Base-by-base conservation (phyloP, 2,113 vertebrate genomes). In the Corapipo altera region DNA sequence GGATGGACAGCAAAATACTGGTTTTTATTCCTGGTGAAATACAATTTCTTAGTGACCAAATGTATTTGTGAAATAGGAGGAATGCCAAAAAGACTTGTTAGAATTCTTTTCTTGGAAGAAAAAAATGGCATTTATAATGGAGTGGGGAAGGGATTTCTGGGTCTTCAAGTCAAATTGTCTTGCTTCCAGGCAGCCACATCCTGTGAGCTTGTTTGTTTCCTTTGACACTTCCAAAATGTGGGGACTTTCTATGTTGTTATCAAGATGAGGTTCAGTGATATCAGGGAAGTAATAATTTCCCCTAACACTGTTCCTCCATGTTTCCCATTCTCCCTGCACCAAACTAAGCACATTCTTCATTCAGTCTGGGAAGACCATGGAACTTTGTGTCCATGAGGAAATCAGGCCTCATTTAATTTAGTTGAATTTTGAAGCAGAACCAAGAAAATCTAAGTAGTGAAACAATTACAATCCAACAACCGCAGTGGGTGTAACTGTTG, bases 401-500 rank as follows among this genome's bases (percentile, higher is more conserved):
- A 59, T 32, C 14, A 24, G 28, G 11, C 17, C 21, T 83, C 16
- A 15, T 66, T 76, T 83, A 16, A 4, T 69, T 79, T 62, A 37
- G 11, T 27, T 61, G 37, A 61, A 19, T 80, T 88, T 57, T 88
- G 54, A 28, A 86, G 75, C 41, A 92, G 67, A 88, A 80, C 8
- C 4, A 52, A 39, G 54, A 52, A 65, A 73, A 86, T 69, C 27
- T 39, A 44, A 61, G 35, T 35, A 35, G 41, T 35, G 33, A 32
- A 79, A 33, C 26, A 72, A 30, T 82, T 52, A 43, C 35, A 46
- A 35, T 41, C 27, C 52, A 61, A 4, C 20, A 32, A 18, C 32
- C 0, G 1, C 8, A 24, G 27, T 5, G 1, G 8, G 4, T 83
- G 20, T 46, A 59, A 44, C 33, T 19, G 5, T 46, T 79, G 39